Percentiles rank a stretch among this genome's conserved stretches.
These are phyloP conservation scores for Alviniconcha strummeri DNA, from an alignment of 2,888 invertebrate species.

Conservation along the genomic window DNA sequence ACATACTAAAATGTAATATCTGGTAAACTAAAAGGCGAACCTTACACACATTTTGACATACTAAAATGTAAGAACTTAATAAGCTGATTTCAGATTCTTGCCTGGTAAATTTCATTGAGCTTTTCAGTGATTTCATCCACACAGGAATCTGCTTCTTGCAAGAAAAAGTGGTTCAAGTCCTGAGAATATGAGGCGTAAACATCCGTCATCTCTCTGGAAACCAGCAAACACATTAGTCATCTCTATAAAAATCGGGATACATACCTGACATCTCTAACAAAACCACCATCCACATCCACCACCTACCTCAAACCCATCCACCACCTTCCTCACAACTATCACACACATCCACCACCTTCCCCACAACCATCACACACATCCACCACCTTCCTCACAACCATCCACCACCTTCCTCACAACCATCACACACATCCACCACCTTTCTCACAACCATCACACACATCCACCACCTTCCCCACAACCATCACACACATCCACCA, in stretches of 20 bases:
- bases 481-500: not conserved
- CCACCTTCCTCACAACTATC: not conserved
- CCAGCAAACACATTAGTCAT: too few relatives aligned
- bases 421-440: not conserved
- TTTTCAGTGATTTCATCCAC: slow-evolving; percentile 49
- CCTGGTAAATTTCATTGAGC: slow-evolving; percentile 28
- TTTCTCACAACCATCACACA: not conserved
- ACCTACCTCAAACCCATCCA: not conserved
- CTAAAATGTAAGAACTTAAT: too few relatives aligned
- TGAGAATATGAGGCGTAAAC: slow-evolving; percentile 52
- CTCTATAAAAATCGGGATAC: too few relatives aligned
- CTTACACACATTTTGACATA: too few relatives aligned
- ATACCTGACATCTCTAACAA: not conserved
- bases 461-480: not conserved
- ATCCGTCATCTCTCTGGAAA: slow-evolving; percentile 44
- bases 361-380: not conserved
- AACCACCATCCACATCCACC: not conserved
- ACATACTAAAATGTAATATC: too few relatives aligned
- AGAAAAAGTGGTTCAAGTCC: slow-evolving; percentile 52
- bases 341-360: not conserved
- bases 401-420: not conserved
- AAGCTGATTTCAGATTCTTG: too few relatives aligned
- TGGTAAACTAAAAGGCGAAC: too few relatives aligned
- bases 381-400: not conserved
- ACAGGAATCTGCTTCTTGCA: slow-evolving; percentile 52